Evolutionary conservation across 2,113 vertebrate species (phyloP), one percentile per base, ranked within the genome.

Genomic region (Platysteira castanea): DNA sequence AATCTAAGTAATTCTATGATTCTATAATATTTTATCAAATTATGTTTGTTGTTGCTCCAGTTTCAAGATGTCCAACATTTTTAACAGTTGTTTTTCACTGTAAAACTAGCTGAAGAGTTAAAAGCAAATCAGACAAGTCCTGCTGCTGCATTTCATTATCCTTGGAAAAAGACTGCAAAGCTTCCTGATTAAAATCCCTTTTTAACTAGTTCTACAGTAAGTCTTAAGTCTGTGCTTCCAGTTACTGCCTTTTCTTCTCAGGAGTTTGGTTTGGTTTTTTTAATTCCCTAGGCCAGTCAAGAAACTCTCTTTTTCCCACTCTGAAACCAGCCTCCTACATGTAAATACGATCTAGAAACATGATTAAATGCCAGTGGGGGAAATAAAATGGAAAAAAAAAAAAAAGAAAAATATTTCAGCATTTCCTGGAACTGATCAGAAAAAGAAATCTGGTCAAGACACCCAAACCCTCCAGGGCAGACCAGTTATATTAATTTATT

Each of bases 111-210:
- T 30, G 10, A 87, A 68, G 18, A 33, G 61, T 88, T 88, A 88
- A 85, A 84, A 75, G 14, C 53, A 88, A 76, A 83, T 68, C 70
- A 71, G 64, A 75, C 9, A 7, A 49, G 10, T 9, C 74, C 91
- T 71, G 61, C 57, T 93, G 88, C 61, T 74, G 53, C 44, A 33
- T 44, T 90, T 93, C 75, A 90, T 96, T 85, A 90, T 83, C 86
- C 83, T 11, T 56, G 75, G 67, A 33, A 76, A 84, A 56, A 56
- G 39, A 59, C 57, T 85, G 61, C 61, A 68, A 87, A 82, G 65
- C 85, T 64, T 90, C 82, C 47, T 47, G 88, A 87, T 82, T 85
- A 82, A 93, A 96, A 83, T 83, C 79, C 57, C n/a, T 67, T 82
- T 75, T 61, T 42, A 88, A 88, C 57, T 68, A 73, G 30, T 93